Evolutionary conservation across 2,888 invertebrate genomes (phyloP), one percentile per base, ranked within the genome.

Genomic region (Criorhina ranunculi): DNA sequence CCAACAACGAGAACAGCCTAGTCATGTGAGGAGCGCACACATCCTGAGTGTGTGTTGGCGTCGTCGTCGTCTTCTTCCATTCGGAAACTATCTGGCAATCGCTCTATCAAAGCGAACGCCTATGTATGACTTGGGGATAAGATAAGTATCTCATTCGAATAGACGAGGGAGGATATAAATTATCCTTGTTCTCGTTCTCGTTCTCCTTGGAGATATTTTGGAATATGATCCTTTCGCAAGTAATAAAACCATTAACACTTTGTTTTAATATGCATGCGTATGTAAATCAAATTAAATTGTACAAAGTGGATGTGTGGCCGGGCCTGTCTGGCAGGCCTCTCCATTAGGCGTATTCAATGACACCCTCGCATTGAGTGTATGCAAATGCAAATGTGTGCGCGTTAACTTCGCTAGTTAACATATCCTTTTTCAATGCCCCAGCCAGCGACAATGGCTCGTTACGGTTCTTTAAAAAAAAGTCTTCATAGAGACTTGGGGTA

Each of bases 221-320:
- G 79, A 79, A 85, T 70, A 70, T 66, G 76, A 85, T 80, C 85
- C 85, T 79, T 80, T 55, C 75, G 60, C 80, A 60, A n/a, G 80
- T 76, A 85, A 85, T 85, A 85, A 85, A 85, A 85, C 85, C 85
- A 80, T 85, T 85, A 85, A 85, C 85, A 85, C 85, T 85, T 85
- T 85, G 85, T 85, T 80, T 85, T 85, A 85, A 80, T 85, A 85
- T 85, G 75, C 85, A 85, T 79, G 75, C 85, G 80, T 85, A 85
- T 85, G 85, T 85, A 80, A 85, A 80, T 80, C 75, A 72, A 80
- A 85, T 85, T 85, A 85, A 76, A 80, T 55, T 70, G 37, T 70
- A 75, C 85, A 80, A 85, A 80, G 85, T 85, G 79, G 85, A 80
- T 80, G 80, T 62, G n/a, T n/a, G n/a, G n/a, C n/a, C n/a, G n/a